Percentiles rank a stretch among this genome's conserved stretches.
phyloP scores from a whole-genome alignment of 2,888 invertebrate species.

The Selenia dentaria region DNA sequence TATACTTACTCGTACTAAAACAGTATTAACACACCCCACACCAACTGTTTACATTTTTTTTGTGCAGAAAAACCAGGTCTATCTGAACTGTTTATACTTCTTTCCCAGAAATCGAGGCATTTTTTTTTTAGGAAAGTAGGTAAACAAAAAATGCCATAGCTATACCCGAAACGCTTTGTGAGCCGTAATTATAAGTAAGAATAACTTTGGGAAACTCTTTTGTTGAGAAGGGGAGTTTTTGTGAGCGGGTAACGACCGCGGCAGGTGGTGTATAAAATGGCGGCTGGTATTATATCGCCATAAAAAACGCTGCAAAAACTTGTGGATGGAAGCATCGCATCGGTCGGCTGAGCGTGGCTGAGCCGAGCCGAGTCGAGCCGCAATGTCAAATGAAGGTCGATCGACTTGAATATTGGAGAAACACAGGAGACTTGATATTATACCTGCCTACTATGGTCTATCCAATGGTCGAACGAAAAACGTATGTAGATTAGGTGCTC shows the following conservation, averaged over 20 bases:
- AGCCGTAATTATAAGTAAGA: constrained; percentile 78
- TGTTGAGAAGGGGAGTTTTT: constrained; percentile 77
- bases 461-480: too few relatives aligned
- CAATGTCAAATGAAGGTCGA: constrained; percentile 82
- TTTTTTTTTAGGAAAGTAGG: constrained; percentile 54
- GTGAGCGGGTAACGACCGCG: constrained; percentile 77
- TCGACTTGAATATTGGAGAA: constrained; percentile 37
- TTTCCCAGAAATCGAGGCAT: constrained; percentile 62
- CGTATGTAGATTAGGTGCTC: too few relatives aligned
- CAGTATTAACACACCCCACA: too few relatives aligned
- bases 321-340: constrained; percentile 40
- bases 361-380: too few relatives aligned
- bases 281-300: constrained; percentile 65
- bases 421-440: too few relatives aligned
- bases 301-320: constrained; percentile 76
- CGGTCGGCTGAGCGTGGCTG: constrained; percentile 35
- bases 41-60: constrained; percentile 81
- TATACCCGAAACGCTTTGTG: constrained; percentile 72
- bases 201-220: constrained; percentile 80
- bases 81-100: constrained; percentile 56
- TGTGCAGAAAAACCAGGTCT: constrained; percentile 54
- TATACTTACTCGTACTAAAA: too few relatives aligned
- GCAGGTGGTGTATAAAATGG: constrained; percentile 79
- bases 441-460: too few relatives aligned
- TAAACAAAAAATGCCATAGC: constrained; percentile 61